Conservation (phyloP, 1,140 invertebrate species). For the Solenopsis invicta region DNA sequence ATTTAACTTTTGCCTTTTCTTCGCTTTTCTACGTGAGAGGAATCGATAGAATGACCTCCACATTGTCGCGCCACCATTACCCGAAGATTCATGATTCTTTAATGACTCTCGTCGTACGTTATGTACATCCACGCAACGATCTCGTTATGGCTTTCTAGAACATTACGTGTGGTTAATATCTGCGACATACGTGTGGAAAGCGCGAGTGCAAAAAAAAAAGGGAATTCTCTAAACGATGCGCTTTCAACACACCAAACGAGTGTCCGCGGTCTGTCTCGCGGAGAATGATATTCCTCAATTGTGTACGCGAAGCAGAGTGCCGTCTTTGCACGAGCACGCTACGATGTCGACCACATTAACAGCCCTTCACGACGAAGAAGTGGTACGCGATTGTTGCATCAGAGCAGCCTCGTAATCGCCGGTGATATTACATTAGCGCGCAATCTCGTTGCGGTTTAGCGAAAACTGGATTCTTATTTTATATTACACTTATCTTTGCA, state of each 20-base stretch:
- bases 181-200: conserved; percentile 24
- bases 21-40: not conserved
- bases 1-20: not conserved
- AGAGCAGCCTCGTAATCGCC: conserved; percentile 25
- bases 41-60: not conserved
- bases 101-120: conserved; percentile 14
- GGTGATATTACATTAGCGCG: conserved; percentile 35
- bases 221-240: conserved; percentile 13
- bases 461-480: not conserved
- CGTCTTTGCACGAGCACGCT: not conserved
- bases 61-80: not conserved
- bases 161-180: conserved; percentile 35
- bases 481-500: not conserved
- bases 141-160: conserved; percentile 36
- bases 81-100: conserved; percentile 35
- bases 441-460: conserved; percentile 10
- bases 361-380: conserved; percentile 26
- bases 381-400: conserved; percentile 37
- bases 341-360: not conserved
- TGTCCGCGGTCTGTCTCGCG: not conserved
- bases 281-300: conserved; percentile 28
- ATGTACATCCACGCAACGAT: conserved; percentile 26
- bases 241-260: conserved; percentile 36
- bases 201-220: conserved; percentile 1
- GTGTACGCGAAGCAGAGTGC: conserved; percentile 7